These are phyloP conservation scores for Clistopyga incitator DNA, from an alignment of 2,888 invertebrate genomes.

Conservation along the genomic window DNA sequence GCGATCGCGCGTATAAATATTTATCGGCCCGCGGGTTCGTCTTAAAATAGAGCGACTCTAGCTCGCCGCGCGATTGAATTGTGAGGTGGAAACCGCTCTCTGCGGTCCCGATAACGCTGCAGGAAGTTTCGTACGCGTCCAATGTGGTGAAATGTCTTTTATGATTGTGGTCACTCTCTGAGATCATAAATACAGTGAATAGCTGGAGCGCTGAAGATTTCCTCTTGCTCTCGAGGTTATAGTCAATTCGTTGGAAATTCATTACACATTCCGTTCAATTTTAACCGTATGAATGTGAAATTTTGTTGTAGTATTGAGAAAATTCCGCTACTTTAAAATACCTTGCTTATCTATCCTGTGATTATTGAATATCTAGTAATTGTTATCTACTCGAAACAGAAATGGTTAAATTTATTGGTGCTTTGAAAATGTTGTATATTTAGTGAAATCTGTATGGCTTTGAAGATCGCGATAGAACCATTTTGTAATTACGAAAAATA, in stretches of 20 bases:
- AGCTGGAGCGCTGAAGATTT: not conserved
- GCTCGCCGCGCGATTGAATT: conserved; percentile 36
- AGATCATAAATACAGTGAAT: not conserved
- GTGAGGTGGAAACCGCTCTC: not conserved
- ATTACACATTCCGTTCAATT: not conserved
- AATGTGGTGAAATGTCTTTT: conserved; percentile 1
- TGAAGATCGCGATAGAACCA: no score
- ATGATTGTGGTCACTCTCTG: not conserved
- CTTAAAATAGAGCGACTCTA: conserved; percentile 51
- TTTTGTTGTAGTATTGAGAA: not conserved
- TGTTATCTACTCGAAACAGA: no score
- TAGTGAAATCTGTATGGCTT: no score
- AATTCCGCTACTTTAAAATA: no score
- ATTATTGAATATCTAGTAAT: no score
- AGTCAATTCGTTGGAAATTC: not conserved
- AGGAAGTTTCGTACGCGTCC: conserved; percentile 6
- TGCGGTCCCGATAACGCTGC: not conserved
- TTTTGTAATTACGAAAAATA: no score
- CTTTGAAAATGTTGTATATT: no score
- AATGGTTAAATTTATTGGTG: no score
- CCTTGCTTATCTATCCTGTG: no score
- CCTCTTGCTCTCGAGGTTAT: not conserved
- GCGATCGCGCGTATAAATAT: conserved; percentile 56
- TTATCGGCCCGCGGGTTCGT: conserved; percentile 48
- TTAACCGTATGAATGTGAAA: not conserved